phyloP scores from a whole-genome alignment of 2,113 vertebrate genomes.

The Bubo scandiacus region DNA sequence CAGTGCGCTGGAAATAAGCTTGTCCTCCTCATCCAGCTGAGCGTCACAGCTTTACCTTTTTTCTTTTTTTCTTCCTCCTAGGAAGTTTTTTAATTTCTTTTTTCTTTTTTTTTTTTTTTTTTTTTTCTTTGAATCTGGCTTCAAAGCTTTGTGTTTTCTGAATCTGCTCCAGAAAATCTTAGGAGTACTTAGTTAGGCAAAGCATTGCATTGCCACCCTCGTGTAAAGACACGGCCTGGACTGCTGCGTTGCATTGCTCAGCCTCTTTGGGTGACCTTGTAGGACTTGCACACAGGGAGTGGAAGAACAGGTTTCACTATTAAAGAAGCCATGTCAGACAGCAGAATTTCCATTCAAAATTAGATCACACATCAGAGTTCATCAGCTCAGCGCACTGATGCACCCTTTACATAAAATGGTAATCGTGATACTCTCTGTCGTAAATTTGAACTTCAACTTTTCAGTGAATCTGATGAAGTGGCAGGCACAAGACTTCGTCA shows the following conservation, averaged over 20 bases:
- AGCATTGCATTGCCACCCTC: accelerated
- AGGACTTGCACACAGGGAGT: neutral
- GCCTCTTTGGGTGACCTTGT: neutral
- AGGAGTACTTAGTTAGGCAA: neutral
- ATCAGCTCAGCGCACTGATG: neutral
- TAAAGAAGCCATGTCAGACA: neutral
- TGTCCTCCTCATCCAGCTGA: neutral
- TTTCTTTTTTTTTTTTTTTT: no score
- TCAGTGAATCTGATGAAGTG: neutral
- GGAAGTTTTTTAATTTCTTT: accelerated
- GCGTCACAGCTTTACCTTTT: neutral
- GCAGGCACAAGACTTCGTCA: neutral
- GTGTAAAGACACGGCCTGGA: accelerated
- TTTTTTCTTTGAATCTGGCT: neutral
- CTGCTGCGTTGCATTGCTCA: neutral
- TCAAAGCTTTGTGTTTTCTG: neutral
- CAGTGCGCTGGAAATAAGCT: neutral
- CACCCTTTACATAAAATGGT: neutral
- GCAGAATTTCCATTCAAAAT: neutral
- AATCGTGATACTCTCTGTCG: neutral
- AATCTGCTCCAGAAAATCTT: neutral
- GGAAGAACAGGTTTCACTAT: neutral
- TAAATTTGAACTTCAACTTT: neutral
- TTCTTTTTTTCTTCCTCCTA: neutral
- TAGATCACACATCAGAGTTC: neutral